These are phyloP conservation scores for Campoplex nolae DNA, from an alignment of 2,888 invertebrate species.

Conservation along the genomic window DNA sequence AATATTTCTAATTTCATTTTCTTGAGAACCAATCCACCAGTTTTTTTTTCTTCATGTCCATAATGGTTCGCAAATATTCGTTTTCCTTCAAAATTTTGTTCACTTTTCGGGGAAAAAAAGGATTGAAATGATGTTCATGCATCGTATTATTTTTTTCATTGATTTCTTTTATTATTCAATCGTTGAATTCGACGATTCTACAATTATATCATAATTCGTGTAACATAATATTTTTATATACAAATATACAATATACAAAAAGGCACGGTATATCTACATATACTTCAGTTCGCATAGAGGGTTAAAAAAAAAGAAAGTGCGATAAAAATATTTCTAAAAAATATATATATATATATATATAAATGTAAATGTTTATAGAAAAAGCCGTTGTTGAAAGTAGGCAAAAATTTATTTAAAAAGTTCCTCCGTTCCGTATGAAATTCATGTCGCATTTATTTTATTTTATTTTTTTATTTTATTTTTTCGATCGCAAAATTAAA, in stretches of 20 bases:
- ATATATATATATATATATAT: slow-evolving; percentile 71
- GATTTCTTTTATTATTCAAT: slow-evolving; percentile 57
- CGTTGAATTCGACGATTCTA: slow-evolving; percentile 76
- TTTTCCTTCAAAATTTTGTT: background rate
- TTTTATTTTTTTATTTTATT: background rate
- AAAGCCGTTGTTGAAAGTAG: slow-evolving; percentile 14
- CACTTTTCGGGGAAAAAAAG: background rate
- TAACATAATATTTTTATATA: slow-evolving; percentile 83
- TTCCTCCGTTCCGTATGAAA: background rate
- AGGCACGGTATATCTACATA: slow-evolving; percentile 83
- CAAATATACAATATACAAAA: slow-evolving; percentile 84
- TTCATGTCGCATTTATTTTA: background rate
- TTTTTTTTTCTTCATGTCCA: background rate
- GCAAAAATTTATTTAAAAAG: slow-evolving; percentile 14
- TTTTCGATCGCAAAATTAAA: background rate
- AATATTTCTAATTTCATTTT: background rate
- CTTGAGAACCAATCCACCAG: background rate
- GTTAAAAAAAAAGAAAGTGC: slow-evolving; percentile 70
- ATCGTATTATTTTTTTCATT: background rate
- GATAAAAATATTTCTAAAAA: slow-evolving; percentile 65
- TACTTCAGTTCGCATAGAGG: slow-evolving; percentile 82
- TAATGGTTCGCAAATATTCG: too few relatives aligned
- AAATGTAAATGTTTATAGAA: slow-evolving; percentile 18
- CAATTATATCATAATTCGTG: slow-evolving; percentile 81
- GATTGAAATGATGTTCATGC: background rate